Base-by-base conservation (phyloP, 2,113 vertebrate species). In the Passerina amoena region DNA sequence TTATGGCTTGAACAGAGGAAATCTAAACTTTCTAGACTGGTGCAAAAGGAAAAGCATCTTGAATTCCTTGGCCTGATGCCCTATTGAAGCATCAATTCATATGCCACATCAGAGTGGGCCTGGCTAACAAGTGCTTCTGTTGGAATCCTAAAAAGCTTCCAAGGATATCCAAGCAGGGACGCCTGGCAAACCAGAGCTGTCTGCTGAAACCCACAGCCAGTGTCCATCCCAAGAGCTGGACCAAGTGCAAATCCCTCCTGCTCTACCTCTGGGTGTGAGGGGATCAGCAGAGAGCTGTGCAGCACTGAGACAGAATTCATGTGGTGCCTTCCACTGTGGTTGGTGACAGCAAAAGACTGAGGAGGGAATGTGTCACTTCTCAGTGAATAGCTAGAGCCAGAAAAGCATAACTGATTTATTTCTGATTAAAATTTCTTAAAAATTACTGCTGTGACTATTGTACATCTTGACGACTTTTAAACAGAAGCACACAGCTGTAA, bases 11-110 rank as follows among this genome's bases (percentile, higher is more conserved):
- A 88, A 64, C 60, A 72, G 76, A 95, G 57, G 72, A 94, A 89
- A 89, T 92, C 71, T 77, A 88, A 37, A 94, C 95, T 96, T 96
- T 95, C 92, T 84, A 91, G 72, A 79, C 76, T 91, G 23, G 13
- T 70, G 23, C 50, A 90, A 77, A 92, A 92, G 76, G 37, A 88
- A 86, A 94, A 85, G 78, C 84, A 92, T 92, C 82, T 92, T 97
- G 91, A 93, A 82, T 92, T 92, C 59, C 87, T 82, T 96, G 92
- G 85, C 86, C 75, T 6, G 9, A 78, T 92, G 96, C 95, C 92
- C 53, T 96, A 31, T 47, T 92, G 86, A 92, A 94, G 73, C 90
- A 95, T 57, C 81, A 66, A 45, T 91, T 96, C 92, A 71, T 87
- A 56, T 83, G 82, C 86, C 19, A 5, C 83, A 90, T 79, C 68